phyloP scores from a whole-genome alignment of 2,113 vertebrate species.

The Alethe diademata region DNA sequence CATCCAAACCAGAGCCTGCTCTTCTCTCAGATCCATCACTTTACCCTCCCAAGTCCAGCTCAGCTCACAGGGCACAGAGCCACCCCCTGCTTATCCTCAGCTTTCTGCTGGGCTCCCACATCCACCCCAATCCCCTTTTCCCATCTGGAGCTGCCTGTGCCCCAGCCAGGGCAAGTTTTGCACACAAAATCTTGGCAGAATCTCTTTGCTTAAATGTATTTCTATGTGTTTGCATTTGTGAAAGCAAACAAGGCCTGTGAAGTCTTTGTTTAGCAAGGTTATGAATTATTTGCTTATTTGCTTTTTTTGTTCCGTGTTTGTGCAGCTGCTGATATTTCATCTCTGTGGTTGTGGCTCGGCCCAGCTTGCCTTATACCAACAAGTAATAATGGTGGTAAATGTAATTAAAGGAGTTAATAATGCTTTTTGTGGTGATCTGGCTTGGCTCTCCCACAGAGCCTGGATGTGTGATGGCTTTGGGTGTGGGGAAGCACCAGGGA shows the following conservation, averaged over 20 bases:
- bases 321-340: neutral
- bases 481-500: too few species aligned
- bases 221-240: neutral
- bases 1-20: fast-evolving
- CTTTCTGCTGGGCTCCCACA: neutral
- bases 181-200: neutral
- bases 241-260: neutral
- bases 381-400: neutral
- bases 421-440: neutral
- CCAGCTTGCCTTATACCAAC: neutral
- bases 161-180: neutral
- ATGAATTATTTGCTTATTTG: conserved; percentile 14
- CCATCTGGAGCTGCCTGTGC: neutral
- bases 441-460: neutral
- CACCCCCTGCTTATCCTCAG: neutral
- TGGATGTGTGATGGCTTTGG: fast-evolving
- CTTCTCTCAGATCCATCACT: fast-evolving
- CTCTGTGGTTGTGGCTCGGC: neutral
- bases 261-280: neutral
- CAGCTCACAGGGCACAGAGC: neutral
- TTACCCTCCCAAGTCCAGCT: neutral
- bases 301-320: neutral
- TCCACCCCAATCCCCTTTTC: neutral
- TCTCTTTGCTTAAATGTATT: neutral
- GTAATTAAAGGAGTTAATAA: neutral